Evolutionary conservation across 2,797 vertebrate genomes (phyloP).

Genomic region (Orestias chungarensis): DNA sequence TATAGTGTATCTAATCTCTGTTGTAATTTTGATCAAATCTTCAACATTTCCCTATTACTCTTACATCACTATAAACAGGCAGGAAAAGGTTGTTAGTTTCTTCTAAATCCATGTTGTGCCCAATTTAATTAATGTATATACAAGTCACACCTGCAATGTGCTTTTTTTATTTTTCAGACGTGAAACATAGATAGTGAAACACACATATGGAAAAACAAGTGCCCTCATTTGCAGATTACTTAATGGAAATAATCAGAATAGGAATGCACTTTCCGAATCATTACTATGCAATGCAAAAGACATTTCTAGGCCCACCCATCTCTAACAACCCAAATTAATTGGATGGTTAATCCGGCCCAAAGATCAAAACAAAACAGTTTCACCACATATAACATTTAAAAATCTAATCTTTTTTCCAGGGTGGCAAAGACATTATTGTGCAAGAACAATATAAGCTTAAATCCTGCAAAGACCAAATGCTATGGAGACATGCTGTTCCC

Average conservation of each 20-base stretch:
- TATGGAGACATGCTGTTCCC: conserved; percentile 4
- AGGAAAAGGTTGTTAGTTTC: neutral
- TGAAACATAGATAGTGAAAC: conserved; percentile 23
- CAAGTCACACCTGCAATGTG: conserved; percentile 11
- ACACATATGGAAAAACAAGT: neutral
- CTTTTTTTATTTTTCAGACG: too few relatives aligned
- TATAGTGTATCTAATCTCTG: neutral
- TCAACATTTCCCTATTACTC: neutral
- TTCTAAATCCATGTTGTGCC: conserved; percentile 4
- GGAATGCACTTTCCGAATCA: conserved; percentile 3
- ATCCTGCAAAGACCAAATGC: conserved; percentile 2
- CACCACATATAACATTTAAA: conserved; percentile 16
- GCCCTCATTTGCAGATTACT: conserved; percentile 5
- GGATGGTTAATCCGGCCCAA: neutral
- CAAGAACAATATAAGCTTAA: conserved; percentile 6
- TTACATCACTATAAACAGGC: neutral
- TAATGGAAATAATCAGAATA: neutral
- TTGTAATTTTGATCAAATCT: neutral
- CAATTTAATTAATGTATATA: conserved; percentile 22
- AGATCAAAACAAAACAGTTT: conserved; percentile 16
- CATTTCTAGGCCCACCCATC: neutral
- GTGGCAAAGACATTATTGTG: conserved; percentile 7
- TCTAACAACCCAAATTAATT: neutral
- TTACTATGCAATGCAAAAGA: conserved; percentile 21
- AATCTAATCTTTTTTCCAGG: conserved; percentile 12